Percentiles rank a stretch among this genome's conserved stretches.
Evolutionary conservation across 2,113 vertebrate species (phyloP).

Genomic region (Cygnus atratus): DNA sequence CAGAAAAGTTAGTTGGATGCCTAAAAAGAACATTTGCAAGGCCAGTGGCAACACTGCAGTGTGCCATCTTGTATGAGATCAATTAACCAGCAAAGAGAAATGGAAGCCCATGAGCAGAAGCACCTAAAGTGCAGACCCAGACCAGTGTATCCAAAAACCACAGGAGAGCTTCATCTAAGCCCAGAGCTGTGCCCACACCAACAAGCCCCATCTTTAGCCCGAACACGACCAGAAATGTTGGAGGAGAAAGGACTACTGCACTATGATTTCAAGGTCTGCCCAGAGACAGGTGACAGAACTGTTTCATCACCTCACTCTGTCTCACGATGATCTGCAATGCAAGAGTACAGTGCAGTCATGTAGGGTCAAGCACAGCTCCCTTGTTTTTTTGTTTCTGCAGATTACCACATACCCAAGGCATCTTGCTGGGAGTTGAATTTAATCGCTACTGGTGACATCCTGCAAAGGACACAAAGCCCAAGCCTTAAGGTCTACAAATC

Average conservation of each 20-base stretch:
- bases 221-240: background rate
- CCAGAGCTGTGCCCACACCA: background rate
- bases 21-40: background rate
- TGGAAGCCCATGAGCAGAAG: background rate
- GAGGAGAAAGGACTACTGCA: background rate
- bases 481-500: background rate
- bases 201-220: background rate
- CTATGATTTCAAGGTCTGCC: background rate
- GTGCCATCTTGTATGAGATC: background rate
- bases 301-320: background rate
- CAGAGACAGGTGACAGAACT: background rate
- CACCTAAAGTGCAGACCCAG: background rate
- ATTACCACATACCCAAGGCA: background rate
- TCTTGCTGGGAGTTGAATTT: background rate
- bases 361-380: background rate
- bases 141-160: background rate
- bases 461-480: background rate
- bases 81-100: background rate
- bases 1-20: background rate
- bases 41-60: background rate
- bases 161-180: background rate
- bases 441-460: background rate
- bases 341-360: background rate
- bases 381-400: background rate
- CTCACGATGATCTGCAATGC: background rate